phyloP scores from a whole-genome alignment of 1,140 invertebrate genomes.

The Pogonus chalceus region DNA sequence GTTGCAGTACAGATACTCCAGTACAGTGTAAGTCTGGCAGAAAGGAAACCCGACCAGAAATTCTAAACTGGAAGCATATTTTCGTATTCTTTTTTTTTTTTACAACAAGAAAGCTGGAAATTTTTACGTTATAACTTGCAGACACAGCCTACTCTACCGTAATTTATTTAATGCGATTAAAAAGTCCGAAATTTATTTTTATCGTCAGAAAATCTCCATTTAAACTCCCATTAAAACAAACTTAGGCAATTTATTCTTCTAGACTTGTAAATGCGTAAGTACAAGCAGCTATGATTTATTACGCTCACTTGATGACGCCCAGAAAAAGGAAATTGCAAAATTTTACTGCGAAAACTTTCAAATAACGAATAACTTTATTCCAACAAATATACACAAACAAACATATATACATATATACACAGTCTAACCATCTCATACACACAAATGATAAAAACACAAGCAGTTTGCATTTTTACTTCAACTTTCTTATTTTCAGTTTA shows the following conservation, averaged over 20 bases:
- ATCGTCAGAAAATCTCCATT: constrained; percentile 7
- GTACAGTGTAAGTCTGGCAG: not conserved
- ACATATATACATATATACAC: not conserved
- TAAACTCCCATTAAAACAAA: constrained; percentile 7
- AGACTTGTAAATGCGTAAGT: constrained; percentile 7
- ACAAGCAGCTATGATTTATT: not conserved
- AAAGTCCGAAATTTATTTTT: constrained; percentile 7
- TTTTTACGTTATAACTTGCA: constrained; percentile 2
- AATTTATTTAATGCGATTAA: constrained; percentile 6
- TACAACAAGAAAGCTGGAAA: not conserved
- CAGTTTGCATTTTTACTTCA: too few relatives aligned
- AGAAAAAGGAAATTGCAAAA: constrained; percentile 2
- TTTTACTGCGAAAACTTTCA: too few relatives aligned
- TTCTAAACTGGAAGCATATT: not conserved
- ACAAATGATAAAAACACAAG: not conserved
- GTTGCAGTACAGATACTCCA: too few relatives aligned
- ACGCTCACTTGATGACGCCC: not conserved
- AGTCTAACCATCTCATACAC: not conserved
- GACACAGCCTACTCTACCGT: not conserved
- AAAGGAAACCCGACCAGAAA: not conserved
- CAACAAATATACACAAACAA: not conserved
- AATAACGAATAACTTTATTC: too few relatives aligned
- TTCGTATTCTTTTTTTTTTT: too few relatives aligned
- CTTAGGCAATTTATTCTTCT: constrained; percentile 6
- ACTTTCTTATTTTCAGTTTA: too few relatives aligned